These are phyloP conservation scores for Zhuqinia jingwanae DNA, from an alignment of 2,888 invertebrate species.

Conservation along the genomic window DNA sequence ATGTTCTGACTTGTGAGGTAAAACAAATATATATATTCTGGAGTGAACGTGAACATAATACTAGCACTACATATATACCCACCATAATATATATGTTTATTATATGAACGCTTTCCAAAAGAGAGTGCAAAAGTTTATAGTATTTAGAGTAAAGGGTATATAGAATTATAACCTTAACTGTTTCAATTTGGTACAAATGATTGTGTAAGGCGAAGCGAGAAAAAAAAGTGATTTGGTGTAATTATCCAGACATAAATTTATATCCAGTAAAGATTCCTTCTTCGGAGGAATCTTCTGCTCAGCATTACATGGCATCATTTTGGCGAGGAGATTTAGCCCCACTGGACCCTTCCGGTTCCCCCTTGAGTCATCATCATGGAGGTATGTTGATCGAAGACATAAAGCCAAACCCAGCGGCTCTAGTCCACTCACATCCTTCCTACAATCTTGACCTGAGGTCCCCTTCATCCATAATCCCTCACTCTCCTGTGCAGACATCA, in stretches of 20 bases:
- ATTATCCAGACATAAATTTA: not conserved
- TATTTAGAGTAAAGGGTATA: conserved; percentile 6
- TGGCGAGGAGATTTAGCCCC: conserved; percentile 77
- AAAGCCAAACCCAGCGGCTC: conserved; percentile 72
- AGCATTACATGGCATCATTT: conserved; percentile 73
- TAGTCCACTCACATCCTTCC: conserved; percentile 78
- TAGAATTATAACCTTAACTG: no score
- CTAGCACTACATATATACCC: no score
- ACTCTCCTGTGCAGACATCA: conserved; percentile 75
- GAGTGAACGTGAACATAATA: no score
- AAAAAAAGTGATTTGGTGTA: conserved; percentile 16
- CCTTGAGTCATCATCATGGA: conserved; percentile 76
- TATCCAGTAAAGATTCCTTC: conserved; percentile 31
- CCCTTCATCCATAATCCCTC: conserved; percentile 70
- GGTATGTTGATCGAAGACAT: conserved; percentile 78
- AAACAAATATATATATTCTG: no score
- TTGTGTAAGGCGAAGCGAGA: not conserved
- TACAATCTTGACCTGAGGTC: conserved; percentile 79
- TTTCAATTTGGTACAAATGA: no score
- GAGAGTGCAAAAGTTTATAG: not conserved
- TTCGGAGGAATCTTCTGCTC: conserved; percentile 26
- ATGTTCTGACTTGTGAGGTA: no score
- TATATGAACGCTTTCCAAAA: not conserved
- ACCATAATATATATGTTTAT: not conserved
- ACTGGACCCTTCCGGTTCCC: conserved; percentile 77